Conservation (phyloP, 2,797 vertebrate species). For the Pangasius krempfi region DNA sequence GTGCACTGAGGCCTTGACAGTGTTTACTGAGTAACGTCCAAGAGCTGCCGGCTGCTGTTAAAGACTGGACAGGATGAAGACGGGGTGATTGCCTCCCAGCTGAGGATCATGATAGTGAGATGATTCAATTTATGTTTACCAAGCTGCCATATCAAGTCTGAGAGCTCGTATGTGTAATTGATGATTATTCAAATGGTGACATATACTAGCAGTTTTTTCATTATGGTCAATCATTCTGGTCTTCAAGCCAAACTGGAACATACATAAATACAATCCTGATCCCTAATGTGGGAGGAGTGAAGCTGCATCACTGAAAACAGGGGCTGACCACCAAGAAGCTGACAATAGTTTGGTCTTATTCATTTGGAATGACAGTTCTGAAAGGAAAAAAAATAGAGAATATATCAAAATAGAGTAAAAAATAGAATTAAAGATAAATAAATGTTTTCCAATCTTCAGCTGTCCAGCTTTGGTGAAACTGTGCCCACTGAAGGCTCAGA, state of each 20-base stretch:
- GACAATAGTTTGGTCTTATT: neutral
- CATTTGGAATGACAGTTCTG: neutral
- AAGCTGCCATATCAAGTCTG: constrained; percentile 69
- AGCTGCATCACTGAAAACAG: neutral
- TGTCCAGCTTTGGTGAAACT: neutral
- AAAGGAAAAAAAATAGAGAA: neutral
- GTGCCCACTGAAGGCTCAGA: neutral
- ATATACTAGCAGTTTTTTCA: constrained; percentile 70
- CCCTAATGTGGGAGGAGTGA: neutral
- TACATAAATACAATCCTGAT: constrained; percentile 43
- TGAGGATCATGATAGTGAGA: constrained; percentile 55
- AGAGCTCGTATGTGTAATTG: constrained; percentile 69
- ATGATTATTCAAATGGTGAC: constrained; percentile 75
- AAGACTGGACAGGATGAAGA: constrained; percentile 65
- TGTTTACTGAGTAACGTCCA: constrained; percentile 51
- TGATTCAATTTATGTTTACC: constrained; percentile 69
- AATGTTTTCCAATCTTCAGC: neutral
- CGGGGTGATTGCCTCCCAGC: constrained; percentile 58
- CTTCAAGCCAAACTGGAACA: constrained; percentile 61
- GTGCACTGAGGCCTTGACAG: constrained; percentile 36
- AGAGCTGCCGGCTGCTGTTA: constrained; percentile 50
- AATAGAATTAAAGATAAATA: neutral
- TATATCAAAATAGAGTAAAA: neutral
- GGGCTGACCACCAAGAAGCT: neutral
- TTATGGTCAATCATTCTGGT: constrained; percentile 67